Evolutionary conservation across 2,797 vertebrate species (phyloP).

Genomic region (Chrosomus eos): DNA sequence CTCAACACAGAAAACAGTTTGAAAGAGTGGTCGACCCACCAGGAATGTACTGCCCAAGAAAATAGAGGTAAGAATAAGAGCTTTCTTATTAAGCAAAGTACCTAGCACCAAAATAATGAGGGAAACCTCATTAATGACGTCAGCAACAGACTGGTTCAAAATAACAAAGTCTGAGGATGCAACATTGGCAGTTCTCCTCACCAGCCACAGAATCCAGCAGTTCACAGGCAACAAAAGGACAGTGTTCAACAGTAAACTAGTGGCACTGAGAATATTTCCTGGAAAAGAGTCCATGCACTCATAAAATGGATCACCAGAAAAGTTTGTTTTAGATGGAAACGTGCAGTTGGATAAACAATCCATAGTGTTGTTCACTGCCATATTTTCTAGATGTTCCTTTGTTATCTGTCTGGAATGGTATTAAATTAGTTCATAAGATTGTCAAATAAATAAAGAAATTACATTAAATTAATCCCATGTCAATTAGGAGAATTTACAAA

Average conservation of each 20-base stretch:
- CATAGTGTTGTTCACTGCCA: neutral
- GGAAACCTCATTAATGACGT: neutral
- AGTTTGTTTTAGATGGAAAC: neutral
- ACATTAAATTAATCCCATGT: neutral
- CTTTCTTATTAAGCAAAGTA: neutral
- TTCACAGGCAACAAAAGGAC: neutral
- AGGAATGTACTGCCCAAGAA: conserved; percentile 4
- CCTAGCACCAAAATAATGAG: neutral
- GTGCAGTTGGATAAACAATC: neutral
- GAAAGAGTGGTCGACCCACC: conserved; percentile 28
- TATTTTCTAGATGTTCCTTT: neutral
- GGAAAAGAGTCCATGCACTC: conserved; percentile 23
- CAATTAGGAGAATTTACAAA: neutral
- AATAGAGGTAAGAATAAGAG: neutral
- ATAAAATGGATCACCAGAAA: neutral
- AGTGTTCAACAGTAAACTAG: neutral
- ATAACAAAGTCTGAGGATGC: conserved; percentile 14
- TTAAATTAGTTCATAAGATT: neutral
- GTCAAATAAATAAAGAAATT: neutral
- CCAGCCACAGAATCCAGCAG: conserved; percentile 30
- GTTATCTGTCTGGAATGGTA: neutral
- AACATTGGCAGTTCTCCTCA: neutral
- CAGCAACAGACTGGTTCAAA: conserved; percentile 14
- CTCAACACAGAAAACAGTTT: conserved; percentile 22
- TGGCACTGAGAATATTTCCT: neutral